Conservation (phyloP, 2,888 invertebrate species). For the Hylaea fasciaria region DNA sequence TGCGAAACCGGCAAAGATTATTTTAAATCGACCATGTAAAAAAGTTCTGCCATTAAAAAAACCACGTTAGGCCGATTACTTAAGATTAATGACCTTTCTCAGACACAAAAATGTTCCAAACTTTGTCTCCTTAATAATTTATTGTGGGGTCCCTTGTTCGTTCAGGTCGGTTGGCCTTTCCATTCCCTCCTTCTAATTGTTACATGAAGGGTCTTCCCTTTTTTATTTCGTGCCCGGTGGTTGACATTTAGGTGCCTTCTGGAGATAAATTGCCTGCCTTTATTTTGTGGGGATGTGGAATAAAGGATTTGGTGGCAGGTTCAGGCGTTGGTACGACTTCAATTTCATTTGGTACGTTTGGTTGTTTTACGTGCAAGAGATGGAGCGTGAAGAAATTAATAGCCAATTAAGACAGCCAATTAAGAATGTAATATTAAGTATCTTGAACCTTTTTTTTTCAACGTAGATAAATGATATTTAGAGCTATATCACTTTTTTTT, state of each 20-base stretch:
- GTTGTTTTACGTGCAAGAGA: neutral
- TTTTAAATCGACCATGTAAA: slow-evolving; percentile 58
- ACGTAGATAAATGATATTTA: too few species aligned
- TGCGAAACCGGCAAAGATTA: slow-evolving; percentile 41
- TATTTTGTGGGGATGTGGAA: slow-evolving; percentile 38
- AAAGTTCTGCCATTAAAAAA: slow-evolving; percentile 56
- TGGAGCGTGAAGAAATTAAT: too few species aligned
- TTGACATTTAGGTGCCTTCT: slow-evolving; percentile 56
- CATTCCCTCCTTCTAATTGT: slow-evolving; percentile 63
- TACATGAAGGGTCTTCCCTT: slow-evolving; percentile 59
- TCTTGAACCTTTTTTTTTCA: too few species aligned
- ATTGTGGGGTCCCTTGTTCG: slow-evolving; percentile 54
- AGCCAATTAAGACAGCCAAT: too few species aligned
- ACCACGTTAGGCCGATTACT: slow-evolving; percentile 57
- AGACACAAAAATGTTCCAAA: slow-evolving; percentile 60
- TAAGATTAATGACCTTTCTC: slow-evolving; percentile 59
- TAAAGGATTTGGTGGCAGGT: slow-evolving; percentile 27
- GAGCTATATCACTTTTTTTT: too few species aligned
- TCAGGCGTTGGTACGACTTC: slow-evolving; percentile 1
- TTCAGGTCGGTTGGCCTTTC: slow-evolving; percentile 49
- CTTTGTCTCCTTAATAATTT: slow-evolving; percentile 70
- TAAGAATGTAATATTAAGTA: too few species aligned
- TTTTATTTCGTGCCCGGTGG: slow-evolving; percentile 57
- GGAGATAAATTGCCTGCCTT: slow-evolving; percentile 41
- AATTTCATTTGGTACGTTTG: neutral